These are phyloP conservation scores for Meleagris gallopavo DNA, from an alignment of 2,113 vertebrate genomes.

Conservation along the genomic window DNA sequence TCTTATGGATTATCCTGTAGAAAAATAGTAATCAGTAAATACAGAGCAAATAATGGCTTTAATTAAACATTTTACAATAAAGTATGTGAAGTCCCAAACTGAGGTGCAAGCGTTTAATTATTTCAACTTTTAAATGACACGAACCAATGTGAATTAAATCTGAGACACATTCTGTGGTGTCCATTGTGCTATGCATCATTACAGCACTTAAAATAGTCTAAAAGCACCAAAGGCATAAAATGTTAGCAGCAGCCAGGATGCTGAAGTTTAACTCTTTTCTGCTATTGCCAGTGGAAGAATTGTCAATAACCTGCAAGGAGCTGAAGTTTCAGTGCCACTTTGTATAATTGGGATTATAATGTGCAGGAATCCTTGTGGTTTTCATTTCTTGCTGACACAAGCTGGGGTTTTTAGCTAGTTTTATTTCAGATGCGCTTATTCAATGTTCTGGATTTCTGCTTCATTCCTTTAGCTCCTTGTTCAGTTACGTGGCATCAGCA, in stretches of 20 bases:
- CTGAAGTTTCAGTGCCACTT: neutral
- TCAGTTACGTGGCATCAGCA: neutral
- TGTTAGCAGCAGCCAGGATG: neutral
- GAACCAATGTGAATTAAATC: neutral
- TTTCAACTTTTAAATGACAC: neutral
- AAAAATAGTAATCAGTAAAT: conserved; percentile 13
- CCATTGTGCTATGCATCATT: neutral
- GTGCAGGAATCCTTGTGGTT: neutral
- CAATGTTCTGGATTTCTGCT: neutral
- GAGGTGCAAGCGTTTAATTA: neutral
- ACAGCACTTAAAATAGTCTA: neutral
- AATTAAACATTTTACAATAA: neutral
- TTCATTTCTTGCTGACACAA: neutral
- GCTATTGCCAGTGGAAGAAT: neutral
- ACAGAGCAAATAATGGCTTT: neutral
- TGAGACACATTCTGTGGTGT: neutral
- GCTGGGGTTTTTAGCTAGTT: neutral
- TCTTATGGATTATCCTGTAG: neutral
- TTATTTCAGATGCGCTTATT: neutral
- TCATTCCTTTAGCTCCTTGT: neutral
- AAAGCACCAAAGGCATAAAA: neutral
- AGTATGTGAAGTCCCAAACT: neutral
- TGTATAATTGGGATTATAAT: neutral
- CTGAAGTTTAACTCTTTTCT: neutral
- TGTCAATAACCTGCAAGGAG: neutral